These are phyloP conservation scores for Callocephalon fimbriatum DNA, from an alignment of 2,113 vertebrate genomes.

Conservation along the genomic window DNA sequence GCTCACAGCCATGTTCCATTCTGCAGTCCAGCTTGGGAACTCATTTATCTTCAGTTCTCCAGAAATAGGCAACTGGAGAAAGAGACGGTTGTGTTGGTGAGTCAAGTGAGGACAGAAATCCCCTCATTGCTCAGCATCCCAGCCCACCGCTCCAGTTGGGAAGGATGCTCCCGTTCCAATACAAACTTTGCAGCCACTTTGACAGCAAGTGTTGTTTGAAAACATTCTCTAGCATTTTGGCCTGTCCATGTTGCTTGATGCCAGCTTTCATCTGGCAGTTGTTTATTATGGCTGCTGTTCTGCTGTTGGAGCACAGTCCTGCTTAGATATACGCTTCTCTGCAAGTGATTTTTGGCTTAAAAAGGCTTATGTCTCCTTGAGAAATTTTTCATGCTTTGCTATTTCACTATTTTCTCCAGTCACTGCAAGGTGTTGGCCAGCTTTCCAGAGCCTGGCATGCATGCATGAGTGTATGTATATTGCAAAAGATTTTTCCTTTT, in stretches of 20 bases:
- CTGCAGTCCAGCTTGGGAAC: fast-evolving
- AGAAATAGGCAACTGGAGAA: background rate
- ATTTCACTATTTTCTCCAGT: background rate
- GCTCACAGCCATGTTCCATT: background rate
- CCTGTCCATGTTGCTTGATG: background rate
- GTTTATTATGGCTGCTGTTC: background rate
- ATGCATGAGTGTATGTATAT: background rate
- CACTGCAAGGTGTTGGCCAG: background rate
- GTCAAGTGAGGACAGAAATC: background rate
- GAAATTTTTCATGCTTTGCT: background rate
- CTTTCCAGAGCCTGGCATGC: background rate
- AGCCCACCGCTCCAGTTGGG: background rate
- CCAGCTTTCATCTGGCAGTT: background rate
- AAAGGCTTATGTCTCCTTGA: background rate
- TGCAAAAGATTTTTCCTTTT: background rate
- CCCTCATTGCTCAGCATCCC: background rate
- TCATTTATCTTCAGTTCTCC: background rate
- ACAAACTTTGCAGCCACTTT: background rate
- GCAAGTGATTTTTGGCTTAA: background rate
- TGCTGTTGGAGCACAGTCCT: background rate
- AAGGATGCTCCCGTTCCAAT: background rate
- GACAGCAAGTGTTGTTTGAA: background rate
- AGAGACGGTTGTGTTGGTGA: background rate
- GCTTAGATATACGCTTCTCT: background rate
- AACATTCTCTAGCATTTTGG: background rate